A percentile compares a stretch with the other conserved stretches of the same genome.
Evolutionary conservation across 2,888 invertebrate species (phyloP).

Genomic region (Schizaphis graminum): DNA sequence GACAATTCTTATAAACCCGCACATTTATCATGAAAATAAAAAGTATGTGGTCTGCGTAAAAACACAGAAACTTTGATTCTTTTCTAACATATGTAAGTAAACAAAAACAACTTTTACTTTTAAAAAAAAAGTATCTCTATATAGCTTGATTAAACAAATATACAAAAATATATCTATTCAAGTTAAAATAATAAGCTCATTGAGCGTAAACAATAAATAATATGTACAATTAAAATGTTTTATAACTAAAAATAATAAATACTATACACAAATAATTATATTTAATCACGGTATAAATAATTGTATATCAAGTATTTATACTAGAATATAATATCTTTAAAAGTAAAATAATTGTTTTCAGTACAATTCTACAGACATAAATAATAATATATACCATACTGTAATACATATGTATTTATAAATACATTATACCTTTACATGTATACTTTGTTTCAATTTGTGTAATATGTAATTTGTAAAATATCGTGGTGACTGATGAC

Average conservation of each 20-base stretch:
- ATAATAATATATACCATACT: too few species aligned
- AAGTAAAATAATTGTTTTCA: too few species aligned
- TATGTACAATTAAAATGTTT: background rate
- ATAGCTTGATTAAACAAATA: background rate
- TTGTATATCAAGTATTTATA: too few species aligned
- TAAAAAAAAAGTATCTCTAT: background rate
- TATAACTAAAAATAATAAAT: background rate
- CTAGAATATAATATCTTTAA: too few species aligned
- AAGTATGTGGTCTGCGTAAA: background rate
- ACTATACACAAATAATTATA: background rate
- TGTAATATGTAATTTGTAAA: background rate
- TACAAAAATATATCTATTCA: background rate
- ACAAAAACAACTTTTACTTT: background rate
- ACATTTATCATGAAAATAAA: constrained; percentile 17
- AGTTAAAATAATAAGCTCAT: background rate
- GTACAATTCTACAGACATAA: too few species aligned
- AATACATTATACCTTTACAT: background rate
- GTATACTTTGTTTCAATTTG: background rate
- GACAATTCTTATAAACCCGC: background rate
- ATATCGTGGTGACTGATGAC: background rate
- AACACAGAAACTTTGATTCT: background rate
- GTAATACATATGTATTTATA: background rate
- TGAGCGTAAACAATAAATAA: background rate
- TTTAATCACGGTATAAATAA: background rate
- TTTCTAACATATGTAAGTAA: background rate